A percentile compares a stretch with the other conserved stretches of the same genome.
These are phyloP conservation scores for Xestoiulus laeticollis DNA, from an alignment of 2,888 invertebrate genomes.

Conservation along the genomic window DNA sequence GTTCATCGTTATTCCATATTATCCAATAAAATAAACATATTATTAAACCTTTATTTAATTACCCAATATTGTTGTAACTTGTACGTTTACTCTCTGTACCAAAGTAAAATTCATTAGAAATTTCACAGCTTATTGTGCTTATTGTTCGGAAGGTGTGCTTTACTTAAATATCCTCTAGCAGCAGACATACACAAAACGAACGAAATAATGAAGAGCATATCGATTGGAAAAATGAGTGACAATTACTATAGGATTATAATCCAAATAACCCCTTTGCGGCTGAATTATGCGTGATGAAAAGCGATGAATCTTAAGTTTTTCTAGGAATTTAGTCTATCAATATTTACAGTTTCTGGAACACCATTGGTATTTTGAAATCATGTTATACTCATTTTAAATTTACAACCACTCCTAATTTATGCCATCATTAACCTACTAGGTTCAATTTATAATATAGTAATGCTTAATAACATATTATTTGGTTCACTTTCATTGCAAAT, in stretches of 20 bases:
- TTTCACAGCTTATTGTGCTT: conserved; percentile 16
- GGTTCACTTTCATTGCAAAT: neutral
- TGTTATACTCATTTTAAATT: neutral
- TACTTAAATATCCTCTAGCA: neutral
- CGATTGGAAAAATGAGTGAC: conserved; percentile 7
- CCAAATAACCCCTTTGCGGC: conserved; percentile 8
- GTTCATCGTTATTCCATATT: neutral
- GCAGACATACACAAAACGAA: neutral
- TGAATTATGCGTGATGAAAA: conserved; percentile 2
- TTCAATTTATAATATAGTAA: neutral
- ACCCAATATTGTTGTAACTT: too few relatives aligned
- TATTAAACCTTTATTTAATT: neutral
- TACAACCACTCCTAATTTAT: neutral
- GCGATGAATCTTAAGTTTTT: neutral
- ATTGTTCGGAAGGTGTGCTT: neutral
- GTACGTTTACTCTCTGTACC: too few relatives aligned
- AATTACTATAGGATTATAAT: conserved; percentile 7
- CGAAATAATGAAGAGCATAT: neutral
- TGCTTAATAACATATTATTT: too few relatives aligned
- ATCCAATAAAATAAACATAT: neutral
- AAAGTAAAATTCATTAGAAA: neutral
- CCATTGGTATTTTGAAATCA: neutral
- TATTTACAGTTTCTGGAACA: neutral
- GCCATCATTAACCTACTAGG: neutral
- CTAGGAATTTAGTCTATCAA: neutral